Evolutionary conservation across 2,113 vertebrate species (phyloP), one percentile per base, ranked within the genome.

Genomic region (Azemiops feae): DNA sequence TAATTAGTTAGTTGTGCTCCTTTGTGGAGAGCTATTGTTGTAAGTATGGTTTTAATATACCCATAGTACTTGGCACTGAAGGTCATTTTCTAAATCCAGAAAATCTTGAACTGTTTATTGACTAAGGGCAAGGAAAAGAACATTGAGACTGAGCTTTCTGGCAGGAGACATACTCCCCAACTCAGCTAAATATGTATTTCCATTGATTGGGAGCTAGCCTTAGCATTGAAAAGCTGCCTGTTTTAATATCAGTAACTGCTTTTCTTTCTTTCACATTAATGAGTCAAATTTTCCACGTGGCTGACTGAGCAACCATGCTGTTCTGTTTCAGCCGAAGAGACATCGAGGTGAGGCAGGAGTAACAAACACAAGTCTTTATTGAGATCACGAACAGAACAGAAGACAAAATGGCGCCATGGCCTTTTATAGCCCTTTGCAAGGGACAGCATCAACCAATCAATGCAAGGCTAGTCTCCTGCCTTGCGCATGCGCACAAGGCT

Each of bases 41-140:
- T 94, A 97, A 96, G 97, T 93, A 97, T 98, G 97, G 96, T 97
- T 98, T 98, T 97, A 96, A 97, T 98, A 95, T 97, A 97, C 95
- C 95, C 95, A 94, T 96, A 94, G 95, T 85, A 97, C 97, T 97
- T 97, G 97, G 97, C 97, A 95, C 95, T 16, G 55, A 1, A 1
- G 25, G 93, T 95, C 93, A 43, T 92, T 94, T 97, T 97, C 96
- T 92, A 95, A 96, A 96, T 97, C 97, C 95, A 97, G 97, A 96
- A 98, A 97, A 97, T 97, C 97, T 96, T 95, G 95, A 95, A 95
- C 95, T 97, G 96, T 97, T 98, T 97, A 97, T 97, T 96, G 96
- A 97, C 94, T 96, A 95, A 95, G 91, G 95, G 93, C 96, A 97
- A 96, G 96, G 95, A 96, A 96, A 64, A 97, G 96, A 97, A 97